Base-by-base conservation (phyloP, 2,113 vertebrate species). In the Sceloporus undulatus region DNA sequence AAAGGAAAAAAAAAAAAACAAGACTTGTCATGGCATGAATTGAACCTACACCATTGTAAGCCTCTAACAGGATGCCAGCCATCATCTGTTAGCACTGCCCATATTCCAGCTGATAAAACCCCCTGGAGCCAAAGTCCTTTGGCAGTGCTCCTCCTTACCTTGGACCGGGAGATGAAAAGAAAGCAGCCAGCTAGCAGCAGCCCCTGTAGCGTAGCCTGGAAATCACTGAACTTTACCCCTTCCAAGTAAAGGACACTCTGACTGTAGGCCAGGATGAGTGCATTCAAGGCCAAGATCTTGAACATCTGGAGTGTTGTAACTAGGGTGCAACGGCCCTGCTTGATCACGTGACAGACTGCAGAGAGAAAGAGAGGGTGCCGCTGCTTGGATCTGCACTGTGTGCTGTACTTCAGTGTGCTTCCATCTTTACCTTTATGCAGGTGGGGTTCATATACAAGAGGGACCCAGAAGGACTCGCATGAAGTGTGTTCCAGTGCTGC, bases 241-340 rank as follows among this genome's bases (percentile, higher is more conserved):
- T 99, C 98, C 85, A 99, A 95, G 96, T 99, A 99, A 75, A 99
- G 98, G 56, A 99, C 99, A 0, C 98, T 99, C 96, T 99, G 99
- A 94, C 98, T 99, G 93, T 99, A 99, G 68, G 99, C 99, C 85
- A 99, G 94, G 93, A 99, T 98, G 68, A 99, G 96, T 0, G 99
- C 98, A 1, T 99, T 99, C 62, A 99, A 97, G 0, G 98, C 99
- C 21, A 99, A 96, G 94, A 99, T 99, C 95, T 99, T 99, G 89
- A 99, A 99, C 99, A 99, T 99, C 89, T 99, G 99, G 62, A 99
- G 97, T 0, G 99, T 99, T 1, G 99, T 99, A 42, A 99, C 99
- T 66, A 99, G 90, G 0, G 99, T 99, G 94, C 99, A 99, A 1
- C 99, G 98, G 0, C 99, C 99, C 94, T 99, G 99, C 95, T 99